Percentiles rank a stretch among this genome's conserved stretches.
phyloP scores from a whole-genome alignment of 30 jellyfish, hydroid and myxozoan genomes.

The Pelagia noctiluca region DNA sequence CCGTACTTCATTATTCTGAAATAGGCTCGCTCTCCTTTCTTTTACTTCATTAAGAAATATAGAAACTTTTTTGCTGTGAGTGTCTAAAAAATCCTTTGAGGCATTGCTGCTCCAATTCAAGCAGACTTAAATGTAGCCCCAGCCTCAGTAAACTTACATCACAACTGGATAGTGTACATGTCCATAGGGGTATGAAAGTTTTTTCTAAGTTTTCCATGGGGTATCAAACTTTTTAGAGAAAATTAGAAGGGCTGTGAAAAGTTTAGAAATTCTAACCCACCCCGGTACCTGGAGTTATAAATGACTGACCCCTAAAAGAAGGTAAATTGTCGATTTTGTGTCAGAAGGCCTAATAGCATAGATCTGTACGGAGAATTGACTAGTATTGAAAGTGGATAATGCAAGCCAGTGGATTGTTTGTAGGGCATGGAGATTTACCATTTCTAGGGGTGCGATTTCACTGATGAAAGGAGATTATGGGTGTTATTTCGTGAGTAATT shows the following conservation, averaged over 20 bases:
- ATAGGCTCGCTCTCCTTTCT: conserved; percentile 13
- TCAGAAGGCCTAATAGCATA: too few species aligned
- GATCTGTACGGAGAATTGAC: too few species aligned
- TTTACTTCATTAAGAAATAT: not conserved
- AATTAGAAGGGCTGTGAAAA: conserved; percentile 23
- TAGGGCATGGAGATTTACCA: too few species aligned
- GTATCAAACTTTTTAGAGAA: conserved; percentile 9
- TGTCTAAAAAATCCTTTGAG: conserved; percentile 13
- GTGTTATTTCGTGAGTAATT: too few species aligned
- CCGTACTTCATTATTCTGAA: conserved; percentile 16
- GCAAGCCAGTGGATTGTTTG: too few species aligned
- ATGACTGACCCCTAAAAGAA: conserved; percentile 17
- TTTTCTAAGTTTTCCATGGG: not conserved
- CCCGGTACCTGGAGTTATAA: too few species aligned
- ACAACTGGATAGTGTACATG: conserved; percentile 2
- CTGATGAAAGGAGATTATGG: too few species aligned
- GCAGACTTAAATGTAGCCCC: conserved; percentile 20
- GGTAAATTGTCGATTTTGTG: too few species aligned
- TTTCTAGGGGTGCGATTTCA: too few species aligned
- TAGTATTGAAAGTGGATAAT: too few species aligned
- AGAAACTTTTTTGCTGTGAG: conserved; percentile 8
- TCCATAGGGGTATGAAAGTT: conserved; percentile 14
- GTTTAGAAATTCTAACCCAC: conserved; percentile 14
- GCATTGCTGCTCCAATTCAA: conserved; percentile 23
- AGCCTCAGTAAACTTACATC: not conserved